phyloP scores from a whole-genome alignment of 37 sponge, comb jelly and placozoan genomes.

The Aplysina aerophoba region DNA sequence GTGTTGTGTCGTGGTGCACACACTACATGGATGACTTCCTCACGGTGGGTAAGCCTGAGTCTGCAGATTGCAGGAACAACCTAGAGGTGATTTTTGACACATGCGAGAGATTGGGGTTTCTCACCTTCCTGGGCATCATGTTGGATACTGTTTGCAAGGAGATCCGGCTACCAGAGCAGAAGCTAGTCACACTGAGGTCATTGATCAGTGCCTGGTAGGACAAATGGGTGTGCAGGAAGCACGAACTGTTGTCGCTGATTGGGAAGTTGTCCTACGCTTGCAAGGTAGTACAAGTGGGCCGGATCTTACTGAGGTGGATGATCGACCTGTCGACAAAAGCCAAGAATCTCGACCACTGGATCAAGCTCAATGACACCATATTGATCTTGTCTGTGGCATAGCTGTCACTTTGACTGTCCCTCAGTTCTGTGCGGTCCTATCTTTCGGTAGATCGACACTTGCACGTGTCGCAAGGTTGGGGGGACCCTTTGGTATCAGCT shows the following conservation, averaged over 20 bases:
- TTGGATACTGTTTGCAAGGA: background rate
- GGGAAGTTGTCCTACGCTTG: constrained; percentile 19
- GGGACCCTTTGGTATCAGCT: background rate
- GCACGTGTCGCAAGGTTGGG: background rate
- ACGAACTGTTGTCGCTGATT: constrained; percentile 34
- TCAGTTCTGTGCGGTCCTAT: background rate
- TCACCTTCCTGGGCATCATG: constrained; percentile 20
- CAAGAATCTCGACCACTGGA: constrained; percentile 14
- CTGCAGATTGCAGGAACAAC: background rate
- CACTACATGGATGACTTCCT: constrained; percentile 47
- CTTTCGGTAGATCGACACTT: background rate
- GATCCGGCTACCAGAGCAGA: constrained; percentile 20
- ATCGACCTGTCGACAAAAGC: constrained; percentile 8
- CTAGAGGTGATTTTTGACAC: background rate
- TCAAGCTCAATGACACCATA: background rate
- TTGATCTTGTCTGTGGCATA: background rate
- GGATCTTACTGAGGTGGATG: constrained; percentile 30
- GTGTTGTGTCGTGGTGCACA: background rate
- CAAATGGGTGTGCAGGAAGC: constrained; percentile 3
- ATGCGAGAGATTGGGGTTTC: constrained; percentile 4
- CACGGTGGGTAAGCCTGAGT: background rate
- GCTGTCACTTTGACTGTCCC: constrained; percentile 9
- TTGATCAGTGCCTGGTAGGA: background rate
- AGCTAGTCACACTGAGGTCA: background rate
- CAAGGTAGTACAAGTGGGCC: constrained; percentile 7